Conservation (phyloP, 2,113 vertebrate genomes). For the Bettongia penicillata region DNA sequence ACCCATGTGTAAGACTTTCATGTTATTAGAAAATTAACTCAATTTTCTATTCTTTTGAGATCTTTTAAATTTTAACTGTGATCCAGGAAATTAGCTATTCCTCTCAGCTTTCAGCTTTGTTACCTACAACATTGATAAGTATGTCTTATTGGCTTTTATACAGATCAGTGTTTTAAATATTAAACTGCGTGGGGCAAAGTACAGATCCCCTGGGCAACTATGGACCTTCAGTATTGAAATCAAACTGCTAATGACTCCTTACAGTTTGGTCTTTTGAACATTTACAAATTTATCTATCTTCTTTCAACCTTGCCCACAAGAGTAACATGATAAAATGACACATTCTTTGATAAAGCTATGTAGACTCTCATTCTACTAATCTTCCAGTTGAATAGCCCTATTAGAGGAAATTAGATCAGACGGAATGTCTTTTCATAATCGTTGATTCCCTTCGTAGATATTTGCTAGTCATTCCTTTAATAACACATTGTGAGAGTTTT, state of each 20-base stretch:
- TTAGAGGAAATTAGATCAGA: neutral
- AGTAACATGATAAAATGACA: neutral
- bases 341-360: neutral
- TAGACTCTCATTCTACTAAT: neutral
- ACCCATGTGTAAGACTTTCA: neutral
- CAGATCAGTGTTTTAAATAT: neutral
- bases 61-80: neutral
- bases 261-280: neutral
- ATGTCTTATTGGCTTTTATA: neutral
- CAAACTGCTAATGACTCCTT: neutral
- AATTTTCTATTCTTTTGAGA: neutral
- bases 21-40: neutral
- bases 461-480: neutral
- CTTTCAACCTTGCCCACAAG: neutral
- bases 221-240: neutral
- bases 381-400: too few species aligned
- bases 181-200: neutral
- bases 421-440: too few species aligned
- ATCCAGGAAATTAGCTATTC: neutral
- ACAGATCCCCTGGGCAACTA: neutral
- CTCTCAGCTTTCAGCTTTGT: neutral
- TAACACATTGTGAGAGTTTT: too few species aligned
- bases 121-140: neutral
- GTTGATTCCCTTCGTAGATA: neutral
- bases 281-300: neutral